These are phyloP conservation scores for Maniola hyperantus DNA, from an alignment of 2,888 invertebrate species.

Conservation along the genomic window DNA sequence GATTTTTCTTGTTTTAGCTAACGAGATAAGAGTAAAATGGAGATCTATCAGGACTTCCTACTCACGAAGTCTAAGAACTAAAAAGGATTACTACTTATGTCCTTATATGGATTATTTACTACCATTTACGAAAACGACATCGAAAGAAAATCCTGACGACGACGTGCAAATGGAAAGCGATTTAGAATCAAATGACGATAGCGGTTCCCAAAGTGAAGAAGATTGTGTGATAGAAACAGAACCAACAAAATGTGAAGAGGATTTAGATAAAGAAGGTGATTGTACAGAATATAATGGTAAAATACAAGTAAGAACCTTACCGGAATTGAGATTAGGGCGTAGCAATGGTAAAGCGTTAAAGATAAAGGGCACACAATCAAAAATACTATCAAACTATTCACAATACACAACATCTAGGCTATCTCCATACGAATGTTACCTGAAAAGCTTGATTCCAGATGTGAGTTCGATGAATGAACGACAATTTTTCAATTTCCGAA, in stretches of 20 bases:
- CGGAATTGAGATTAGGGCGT: background rate
- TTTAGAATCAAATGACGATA: background rate
- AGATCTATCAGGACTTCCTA: conserved; percentile 4
- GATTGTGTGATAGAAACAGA: background rate
- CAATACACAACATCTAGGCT: background rate
- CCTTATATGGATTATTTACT: background rate
- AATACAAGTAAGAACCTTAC: conserved; percentile 9
- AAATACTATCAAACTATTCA: background rate
- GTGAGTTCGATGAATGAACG: conserved; percentile 5
- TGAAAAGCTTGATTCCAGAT: conserved; percentile 11
- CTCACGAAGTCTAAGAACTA: conserved; percentile 4
- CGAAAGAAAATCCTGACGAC: background rate
- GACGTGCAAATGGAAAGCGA: background rate
- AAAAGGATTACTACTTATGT: background rate
- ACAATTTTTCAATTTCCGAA: conserved; percentile 8
- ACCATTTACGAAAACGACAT: background rate
- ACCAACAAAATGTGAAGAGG: background rate
- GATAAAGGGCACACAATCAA: background rate
- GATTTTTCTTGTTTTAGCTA: background rate
- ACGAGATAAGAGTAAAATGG: conserved; percentile 6
- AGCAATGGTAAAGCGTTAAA: background rate
- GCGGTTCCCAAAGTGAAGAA: background rate
- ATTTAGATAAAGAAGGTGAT: conserved; percentile 4
- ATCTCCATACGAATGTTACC: conserved; percentile 3
- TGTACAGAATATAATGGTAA: background rate